Conservation (phyloP, 2,797 vertebrate genomes). For the Botia kubotai region DNA sequence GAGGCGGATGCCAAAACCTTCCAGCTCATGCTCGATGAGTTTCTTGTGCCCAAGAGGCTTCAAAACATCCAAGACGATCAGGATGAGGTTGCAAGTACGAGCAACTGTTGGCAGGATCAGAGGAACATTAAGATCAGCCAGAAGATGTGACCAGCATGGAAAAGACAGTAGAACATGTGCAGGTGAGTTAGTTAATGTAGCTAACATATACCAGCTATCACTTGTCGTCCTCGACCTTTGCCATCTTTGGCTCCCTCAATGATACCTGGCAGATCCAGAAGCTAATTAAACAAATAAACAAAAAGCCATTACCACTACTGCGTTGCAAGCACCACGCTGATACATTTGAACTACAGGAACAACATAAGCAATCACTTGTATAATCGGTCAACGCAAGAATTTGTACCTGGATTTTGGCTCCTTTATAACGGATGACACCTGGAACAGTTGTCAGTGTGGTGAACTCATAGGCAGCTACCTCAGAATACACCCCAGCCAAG, state of each 20-base stretch:
- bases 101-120: slow-evolving; percentile 81
- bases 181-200: background rate
- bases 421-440: slow-evolving; percentile 97
- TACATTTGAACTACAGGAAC: background rate
- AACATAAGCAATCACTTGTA: background rate
- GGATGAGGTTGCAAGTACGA: slow-evolving; percentile 96
- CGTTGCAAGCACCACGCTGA: too few relatives aligned
- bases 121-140: slow-evolving; percentile 3
- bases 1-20: slow-evolving; percentile 96
- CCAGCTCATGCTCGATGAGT: slow-evolving; percentile 96
- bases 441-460: slow-evolving; percentile 97
- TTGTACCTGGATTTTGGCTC: slow-evolving; percentile 96
- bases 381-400: background rate
- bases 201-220: slow-evolving; percentile 89
- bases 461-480: slow-evolving; percentile 97
- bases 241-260: slow-evolving; percentile 99
- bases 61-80: slow-evolving; percentile 95
- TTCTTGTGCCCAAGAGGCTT: slow-evolving; percentile 97
- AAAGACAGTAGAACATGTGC: background rate
- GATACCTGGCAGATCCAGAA: slow-evolving; percentile 96
- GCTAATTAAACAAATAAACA: slow-evolving; percentile 70
- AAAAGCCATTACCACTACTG: background rate
- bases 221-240: slow-evolving; percentile 95
- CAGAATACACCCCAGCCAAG: slow-evolving; percentile 96
- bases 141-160: background rate